phyloP scores from a whole-genome alignment of 2,797 vertebrate species.

The Chloroceryle amazona region DNA sequence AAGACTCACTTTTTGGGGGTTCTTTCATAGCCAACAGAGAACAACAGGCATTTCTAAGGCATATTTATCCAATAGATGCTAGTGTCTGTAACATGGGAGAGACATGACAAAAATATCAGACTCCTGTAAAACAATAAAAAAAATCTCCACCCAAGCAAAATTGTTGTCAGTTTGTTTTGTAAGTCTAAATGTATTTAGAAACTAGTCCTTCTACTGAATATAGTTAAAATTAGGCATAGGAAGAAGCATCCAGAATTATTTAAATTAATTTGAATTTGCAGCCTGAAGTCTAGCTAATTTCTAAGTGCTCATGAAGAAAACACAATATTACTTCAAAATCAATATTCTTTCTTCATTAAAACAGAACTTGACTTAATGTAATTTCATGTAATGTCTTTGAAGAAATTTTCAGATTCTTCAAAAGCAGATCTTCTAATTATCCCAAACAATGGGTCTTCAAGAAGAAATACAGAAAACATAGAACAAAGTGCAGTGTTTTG shows the following conservation, averaged over 20 bases:
- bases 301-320: background rate
- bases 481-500: background rate
- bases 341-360: background rate
- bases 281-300: background rate
- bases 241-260: background rate
- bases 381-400: background rate
- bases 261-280: background rate
- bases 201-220: background rate
- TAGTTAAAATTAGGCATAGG: background rate
- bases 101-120: background rate
- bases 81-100: rapidly evolving
- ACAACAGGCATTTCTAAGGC: background rate
- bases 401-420: background rate
- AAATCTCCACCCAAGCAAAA: background rate
- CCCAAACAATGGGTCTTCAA: background rate
- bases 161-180: background rate
- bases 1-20: rapidly evolving
- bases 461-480: background rate
- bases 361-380: background rate
- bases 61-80: background rate
- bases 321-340: background rate
- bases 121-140: rapidly evolving
- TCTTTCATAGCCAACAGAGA: background rate
- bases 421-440: background rate
- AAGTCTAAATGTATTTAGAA: background rate